Conservation (phyloP, 1,140 invertebrate species). For the Akabosia matsudoensis region DNA sequence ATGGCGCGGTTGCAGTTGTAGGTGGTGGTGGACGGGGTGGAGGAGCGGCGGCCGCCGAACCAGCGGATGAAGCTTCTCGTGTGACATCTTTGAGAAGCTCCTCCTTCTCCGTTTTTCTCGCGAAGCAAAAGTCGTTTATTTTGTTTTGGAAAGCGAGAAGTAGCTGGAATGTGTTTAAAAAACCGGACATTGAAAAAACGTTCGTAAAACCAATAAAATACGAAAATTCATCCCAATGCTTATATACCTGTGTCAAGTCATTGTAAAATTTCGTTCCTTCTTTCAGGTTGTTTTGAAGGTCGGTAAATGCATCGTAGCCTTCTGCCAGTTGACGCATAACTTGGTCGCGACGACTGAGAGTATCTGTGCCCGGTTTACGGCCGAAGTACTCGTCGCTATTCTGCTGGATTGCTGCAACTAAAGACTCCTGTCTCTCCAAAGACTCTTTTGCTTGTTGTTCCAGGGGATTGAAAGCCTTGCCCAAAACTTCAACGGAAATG, state of each 20-base stretch:
- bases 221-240: not conserved
- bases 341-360: conserved; percentile 45
- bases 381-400: conserved; percentile 47
- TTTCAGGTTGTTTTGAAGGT: conserved; percentile 82
- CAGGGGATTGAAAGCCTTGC: conserved; percentile 73
- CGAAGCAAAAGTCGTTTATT: conserved; percentile 96
- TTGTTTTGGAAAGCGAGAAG: conserved; percentile 95
- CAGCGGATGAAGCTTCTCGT: conserved; percentile 46
- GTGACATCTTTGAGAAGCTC: conserved; percentile 89
- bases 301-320: conserved; percentile 87
- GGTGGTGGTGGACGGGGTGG: conserved; percentile 50
- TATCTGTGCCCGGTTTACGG: conserved; percentile 58
- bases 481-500: conserved; percentile 71
- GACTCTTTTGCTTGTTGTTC: conserved; percentile 76
- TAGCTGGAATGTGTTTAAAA: no score
- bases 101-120: conserved; percentile 97
- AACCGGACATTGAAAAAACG: conserved; percentile 33
- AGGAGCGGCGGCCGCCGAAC: conserved; percentile 53
- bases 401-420: conserved; percentile 75
- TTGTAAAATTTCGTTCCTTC: conserved; percentile 99
- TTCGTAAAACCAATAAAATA: conserved; percentile 12
- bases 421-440: conserved; percentile 69
- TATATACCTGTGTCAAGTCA: conserved; percentile 76
- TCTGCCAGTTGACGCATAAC: conserved; percentile 60
- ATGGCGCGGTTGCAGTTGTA: conserved; percentile 50